phyloP scores from a whole-genome alignment of 2,113 vertebrate species.

The Eptesicus fuscus region DNA sequence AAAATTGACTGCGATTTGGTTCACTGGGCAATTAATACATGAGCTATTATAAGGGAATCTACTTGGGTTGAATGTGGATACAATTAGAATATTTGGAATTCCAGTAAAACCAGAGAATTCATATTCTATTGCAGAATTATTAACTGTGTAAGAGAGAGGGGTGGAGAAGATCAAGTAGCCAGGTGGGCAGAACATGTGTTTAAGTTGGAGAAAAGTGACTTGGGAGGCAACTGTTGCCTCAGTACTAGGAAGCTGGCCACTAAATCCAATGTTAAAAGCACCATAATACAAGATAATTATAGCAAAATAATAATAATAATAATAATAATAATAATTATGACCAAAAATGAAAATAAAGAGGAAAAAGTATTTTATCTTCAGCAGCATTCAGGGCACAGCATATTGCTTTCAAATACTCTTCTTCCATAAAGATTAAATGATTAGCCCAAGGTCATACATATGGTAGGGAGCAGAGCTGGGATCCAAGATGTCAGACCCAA shows the following conservation, averaged over 20 bases:
- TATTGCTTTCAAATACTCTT: neutral
- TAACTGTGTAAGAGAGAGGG: neutral
- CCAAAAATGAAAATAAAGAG: neutral
- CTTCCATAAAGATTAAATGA: neutral
- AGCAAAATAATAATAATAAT: neutral
- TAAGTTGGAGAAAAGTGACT: neutral
- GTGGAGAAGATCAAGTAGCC: neutral
- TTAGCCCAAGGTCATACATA: neutral
- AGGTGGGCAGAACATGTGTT: neutral
- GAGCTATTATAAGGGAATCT: neutral
- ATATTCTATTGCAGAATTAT: neutral
- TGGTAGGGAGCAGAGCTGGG: neutral
- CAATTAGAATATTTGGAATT: neutral
- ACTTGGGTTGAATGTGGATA: neutral
- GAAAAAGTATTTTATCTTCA: neutral
- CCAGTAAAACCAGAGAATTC: neutral
- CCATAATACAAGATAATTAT: neutral
- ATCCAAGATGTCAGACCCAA: neutral
- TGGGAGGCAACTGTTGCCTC: neutral
- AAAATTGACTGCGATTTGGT: neutral
- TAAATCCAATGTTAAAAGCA: neutral
- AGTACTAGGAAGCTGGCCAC: neutral
- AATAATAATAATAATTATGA: neutral
- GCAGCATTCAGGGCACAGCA: neutral
- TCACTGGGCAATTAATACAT: neutral